phyloP scores from a whole-genome alignment of 2,888 invertebrate genomes.

The Buathra laborator region DNA sequence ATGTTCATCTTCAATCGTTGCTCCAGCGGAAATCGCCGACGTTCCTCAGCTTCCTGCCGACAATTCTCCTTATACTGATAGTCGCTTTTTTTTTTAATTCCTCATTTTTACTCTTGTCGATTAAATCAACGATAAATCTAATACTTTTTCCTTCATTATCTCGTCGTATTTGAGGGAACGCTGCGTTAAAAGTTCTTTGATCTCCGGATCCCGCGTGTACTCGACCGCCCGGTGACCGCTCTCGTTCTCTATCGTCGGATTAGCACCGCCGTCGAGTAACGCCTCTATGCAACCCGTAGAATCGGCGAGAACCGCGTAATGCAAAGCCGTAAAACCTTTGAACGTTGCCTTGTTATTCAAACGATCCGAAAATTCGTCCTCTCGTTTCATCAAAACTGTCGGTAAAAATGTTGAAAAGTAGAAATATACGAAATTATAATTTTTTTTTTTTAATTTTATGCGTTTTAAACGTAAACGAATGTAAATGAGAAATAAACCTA shows the following conservation, averaged over 20 bases:
- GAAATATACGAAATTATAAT: no score
- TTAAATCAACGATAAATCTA: slow-evolving; percentile 1
- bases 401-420: background rate
- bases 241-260: slow-evolving; percentile 91
- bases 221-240: slow-evolving; percentile 91
- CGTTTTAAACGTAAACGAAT: no score
- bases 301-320: slow-evolving; percentile 94
- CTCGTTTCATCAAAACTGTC: slow-evolving; percentile 89
- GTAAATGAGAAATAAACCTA: no score
- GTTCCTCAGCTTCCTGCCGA: slow-evolving; percentile 90
- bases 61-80: slow-evolving; percentile 45
- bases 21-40: slow-evolving; percentile 93
- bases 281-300: slow-evolving; percentile 88
- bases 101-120: background rate
- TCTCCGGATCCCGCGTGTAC: slow-evolving; percentile 89
- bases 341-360: slow-evolving; percentile 91
- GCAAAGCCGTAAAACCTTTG: slow-evolving; percentile 94
- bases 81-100: background rate
- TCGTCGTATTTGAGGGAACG: slow-evolving; percentile 85
- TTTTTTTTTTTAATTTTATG: no score
- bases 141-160: slow-evolving; percentile 80
- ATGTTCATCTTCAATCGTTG: slow-evolving; percentile 93
- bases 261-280: slow-evolving; percentile 91
- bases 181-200: slow-evolving; percentile 88
- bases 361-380: slow-evolving; percentile 92